These are phyloP conservation scores for Nothura maculosa DNA, from an alignment of 2,797 vertebrate species.

Conservation along the genomic window DNA sequence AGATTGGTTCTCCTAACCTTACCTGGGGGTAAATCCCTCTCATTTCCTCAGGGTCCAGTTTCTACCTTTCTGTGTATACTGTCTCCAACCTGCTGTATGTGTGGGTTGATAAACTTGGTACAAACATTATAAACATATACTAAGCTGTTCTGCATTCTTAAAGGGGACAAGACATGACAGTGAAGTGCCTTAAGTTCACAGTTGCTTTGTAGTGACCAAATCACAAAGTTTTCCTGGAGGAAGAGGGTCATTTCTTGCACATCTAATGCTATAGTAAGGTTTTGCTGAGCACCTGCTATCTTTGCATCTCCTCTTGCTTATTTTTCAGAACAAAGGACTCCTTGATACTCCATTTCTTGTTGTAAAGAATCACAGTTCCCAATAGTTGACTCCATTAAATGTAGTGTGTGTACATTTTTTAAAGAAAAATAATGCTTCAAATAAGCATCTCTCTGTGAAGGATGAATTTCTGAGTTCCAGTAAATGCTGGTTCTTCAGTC, in stretches of 20 bases:
- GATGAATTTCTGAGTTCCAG: background rate
- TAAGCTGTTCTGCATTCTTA: background rate
- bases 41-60: background rate
- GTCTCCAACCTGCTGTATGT: background rate
- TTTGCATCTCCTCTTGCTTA: background rate
- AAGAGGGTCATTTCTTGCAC: background rate
- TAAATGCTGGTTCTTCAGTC: background rate
- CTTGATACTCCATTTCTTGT: background rate
- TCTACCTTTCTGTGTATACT: background rate
- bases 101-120: background rate
- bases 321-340: background rate
- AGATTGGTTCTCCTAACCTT: background rate
- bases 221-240: background rate
- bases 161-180: background rate
- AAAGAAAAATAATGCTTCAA: background rate
- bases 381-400: background rate
- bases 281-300: background rate
- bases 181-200: background rate
- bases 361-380: background rate
- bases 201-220: background rate
- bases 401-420: background rate
- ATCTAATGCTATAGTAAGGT: background rate
- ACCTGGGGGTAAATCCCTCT: background rate
- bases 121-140: background rate
- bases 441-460: background rate